phyloP scores from a whole-genome alignment of 2,113 vertebrate species.

The Ranitomeya imitator region DNA sequence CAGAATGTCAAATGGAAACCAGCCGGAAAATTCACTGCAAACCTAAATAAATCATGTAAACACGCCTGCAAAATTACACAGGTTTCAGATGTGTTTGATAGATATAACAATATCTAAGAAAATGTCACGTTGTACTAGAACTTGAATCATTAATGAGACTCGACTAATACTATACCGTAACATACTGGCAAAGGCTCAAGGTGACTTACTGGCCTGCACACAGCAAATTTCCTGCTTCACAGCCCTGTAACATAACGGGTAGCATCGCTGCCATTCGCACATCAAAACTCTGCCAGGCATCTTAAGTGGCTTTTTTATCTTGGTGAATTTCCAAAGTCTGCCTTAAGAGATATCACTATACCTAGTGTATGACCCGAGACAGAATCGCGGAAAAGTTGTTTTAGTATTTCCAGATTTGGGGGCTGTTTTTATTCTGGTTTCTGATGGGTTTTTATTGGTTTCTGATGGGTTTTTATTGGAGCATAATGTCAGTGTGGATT shows the following conservation, averaged over 20 bases:
- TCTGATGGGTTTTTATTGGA: too few relatives aligned
- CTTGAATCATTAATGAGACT: neutral
- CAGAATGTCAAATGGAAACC: constrained; percentile 8
- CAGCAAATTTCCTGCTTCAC: constrained; percentile 52
- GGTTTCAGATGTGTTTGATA: neutral
- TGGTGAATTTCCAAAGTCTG: constrained; percentile 40
- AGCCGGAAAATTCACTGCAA: neutral
- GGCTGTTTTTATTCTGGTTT: too few relatives aligned
- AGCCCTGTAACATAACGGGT: constrained; percentile 47
- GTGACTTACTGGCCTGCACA: constrained; percentile 35
- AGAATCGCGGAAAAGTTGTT: neutral
- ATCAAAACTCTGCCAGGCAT: constrained; percentile 35
- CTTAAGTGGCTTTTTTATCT: constrained; percentile 34
- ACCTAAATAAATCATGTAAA: neutral
- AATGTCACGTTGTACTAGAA: neutral
- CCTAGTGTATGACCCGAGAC: neutral
- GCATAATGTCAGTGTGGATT: too few relatives aligned
- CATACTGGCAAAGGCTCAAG: constrained; percentile 33
- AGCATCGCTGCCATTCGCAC: constrained; percentile 37
- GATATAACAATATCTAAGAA: neutral
- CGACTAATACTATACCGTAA: neutral
- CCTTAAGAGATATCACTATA: neutral
- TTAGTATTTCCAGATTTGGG: too few relatives aligned
- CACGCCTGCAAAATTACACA: neutral
- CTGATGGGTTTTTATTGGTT: too few relatives aligned